Conservation (phyloP, 1,140 invertebrate genomes). For the Eupeodes corollae region DNA sequence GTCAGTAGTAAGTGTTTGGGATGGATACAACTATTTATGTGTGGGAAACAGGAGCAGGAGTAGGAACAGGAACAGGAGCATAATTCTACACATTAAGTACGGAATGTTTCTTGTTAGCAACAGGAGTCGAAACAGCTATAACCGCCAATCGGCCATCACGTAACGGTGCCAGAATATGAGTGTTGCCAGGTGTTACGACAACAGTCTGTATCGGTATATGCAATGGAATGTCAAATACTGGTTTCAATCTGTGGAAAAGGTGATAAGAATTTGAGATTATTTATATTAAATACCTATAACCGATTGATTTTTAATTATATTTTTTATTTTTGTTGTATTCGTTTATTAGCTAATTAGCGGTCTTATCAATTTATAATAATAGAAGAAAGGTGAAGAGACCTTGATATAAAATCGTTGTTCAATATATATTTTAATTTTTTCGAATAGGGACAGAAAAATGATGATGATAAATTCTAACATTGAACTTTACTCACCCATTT, state of each 20-base stretch:
- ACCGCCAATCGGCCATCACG: conserved; percentile 51
- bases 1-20: too few relatives aligned
- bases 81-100: conserved; percentile 27
- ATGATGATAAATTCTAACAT: neutral
- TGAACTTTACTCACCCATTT: conserved; percentile 29
- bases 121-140: conserved; percentile 35
- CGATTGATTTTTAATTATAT: too few relatives aligned
- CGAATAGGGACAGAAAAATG: neutral
- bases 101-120: conserved; percentile 31
- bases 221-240: conserved; percentile 44
- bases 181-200: conserved; percentile 45
- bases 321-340: too few relatives aligned
- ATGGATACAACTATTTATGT: too few relatives aligned
- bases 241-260: conserved; percentile 34
- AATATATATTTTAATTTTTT: neutral
- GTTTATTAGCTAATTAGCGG: neutral
- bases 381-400: too few relatives aligned
- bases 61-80: too few relatives aligned
- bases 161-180: conserved; percentile 48
- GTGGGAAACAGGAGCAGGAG: too few relatives aligned
- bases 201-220: conserved; percentile 48
- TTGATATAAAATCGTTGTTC: too few relatives aligned
- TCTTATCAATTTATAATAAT: too few relatives aligned
- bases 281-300: neutral
- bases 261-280: neutral